phyloP scores from a whole-genome alignment of 2,113 vertebrate genomes.

The Diadophis punctatus region DNA sequence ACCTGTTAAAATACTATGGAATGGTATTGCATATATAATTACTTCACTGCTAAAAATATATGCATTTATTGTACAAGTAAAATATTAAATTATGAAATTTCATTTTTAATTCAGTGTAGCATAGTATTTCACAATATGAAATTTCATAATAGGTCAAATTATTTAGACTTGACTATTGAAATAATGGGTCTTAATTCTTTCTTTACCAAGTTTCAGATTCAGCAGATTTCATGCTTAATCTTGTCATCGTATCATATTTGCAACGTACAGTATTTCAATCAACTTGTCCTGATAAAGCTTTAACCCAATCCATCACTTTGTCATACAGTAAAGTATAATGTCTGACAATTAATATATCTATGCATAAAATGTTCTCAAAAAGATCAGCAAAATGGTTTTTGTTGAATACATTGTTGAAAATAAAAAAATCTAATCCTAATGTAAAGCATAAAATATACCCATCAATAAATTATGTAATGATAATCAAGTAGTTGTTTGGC shows the following conservation, averaged over 20 bases:
- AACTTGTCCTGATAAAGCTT: constrained; percentile 47
- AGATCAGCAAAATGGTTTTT: constrained; percentile 13
- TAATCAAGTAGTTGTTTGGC: constrained; percentile 14
- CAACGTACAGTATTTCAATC: constrained; percentile 19
- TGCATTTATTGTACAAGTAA: constrained; percentile 19
- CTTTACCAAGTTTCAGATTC: constrained; percentile 37
- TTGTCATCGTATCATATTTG: constrained; percentile 30
- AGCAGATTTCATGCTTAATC: constrained; percentile 41
- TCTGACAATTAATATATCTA: constrained; percentile 60
- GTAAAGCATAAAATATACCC: constrained; percentile 33
- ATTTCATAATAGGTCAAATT: neutral
- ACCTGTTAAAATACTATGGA: neutral
- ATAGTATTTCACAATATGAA: neutral
- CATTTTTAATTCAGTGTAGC: neutral
- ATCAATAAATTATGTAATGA: neutral
- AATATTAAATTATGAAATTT: constrained; percentile 3
- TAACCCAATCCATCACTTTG: constrained; percentile 60
- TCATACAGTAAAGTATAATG: constrained; percentile 52
- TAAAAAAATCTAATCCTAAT: constrained; percentile 26
- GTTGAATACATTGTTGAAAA: constrained; percentile 32
- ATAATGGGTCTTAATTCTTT: constrained; percentile 40
- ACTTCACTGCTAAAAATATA: neutral
- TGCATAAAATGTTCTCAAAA: constrained; percentile 48
- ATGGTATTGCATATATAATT: rapidly evolving
- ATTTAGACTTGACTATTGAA: constrained; percentile 27